Evolutionary conservation across 2,113 vertebrate species (phyloP), one percentile per base, ranked within the genome.

Genomic region (Ovis canadensis): DNA sequence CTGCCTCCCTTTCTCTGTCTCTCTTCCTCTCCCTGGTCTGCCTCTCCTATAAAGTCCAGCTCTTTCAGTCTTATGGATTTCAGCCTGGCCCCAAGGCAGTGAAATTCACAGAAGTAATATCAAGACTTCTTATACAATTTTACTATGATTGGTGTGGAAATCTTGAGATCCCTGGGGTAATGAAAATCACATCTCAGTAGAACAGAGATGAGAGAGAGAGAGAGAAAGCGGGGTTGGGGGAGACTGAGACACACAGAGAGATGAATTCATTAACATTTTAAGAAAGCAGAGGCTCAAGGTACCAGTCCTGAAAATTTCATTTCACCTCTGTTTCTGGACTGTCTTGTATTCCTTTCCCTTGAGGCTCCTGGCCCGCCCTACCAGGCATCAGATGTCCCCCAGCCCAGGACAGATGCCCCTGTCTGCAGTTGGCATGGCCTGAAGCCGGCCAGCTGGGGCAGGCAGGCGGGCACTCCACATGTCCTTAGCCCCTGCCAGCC

Each of bases 351-450:
- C 59, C 48, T 11, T 16, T n/a, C 50, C 12, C 83, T 29, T 1
- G 1, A 48, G 50, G 48, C 12, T 43, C 29, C 77, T 45, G 21
- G 45, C 16, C 15, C 0, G 0, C 11, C 23, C 48, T 36, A 27
- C 33, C 45, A 25, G 9, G 27, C 40, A 16, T 17, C 29, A 45
- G 55, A 33, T 1, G 40, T 13, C 36, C 50, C 36, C 59, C 7
- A 12, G 27, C 11, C 59, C 36, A 12, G 40, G 23, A 36, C 40
- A 57, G 64, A 50, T 91, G 59, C 55, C 71, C 29, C 27, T 5
- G 57, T 77, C 60, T 88, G 60, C 55, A 36, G 31, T 6, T 12
- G 83, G 92, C 48, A 5, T 43, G 21, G 80, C 90, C 80, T 45
- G 6, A 23, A 7, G 21, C 12, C 1, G 0, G 43, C 31, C 88